These are phyloP conservation scores for Melipona bicolor DNA, from an alignment of 2,888 invertebrate genomes.

Conservation along the genomic window DNA sequence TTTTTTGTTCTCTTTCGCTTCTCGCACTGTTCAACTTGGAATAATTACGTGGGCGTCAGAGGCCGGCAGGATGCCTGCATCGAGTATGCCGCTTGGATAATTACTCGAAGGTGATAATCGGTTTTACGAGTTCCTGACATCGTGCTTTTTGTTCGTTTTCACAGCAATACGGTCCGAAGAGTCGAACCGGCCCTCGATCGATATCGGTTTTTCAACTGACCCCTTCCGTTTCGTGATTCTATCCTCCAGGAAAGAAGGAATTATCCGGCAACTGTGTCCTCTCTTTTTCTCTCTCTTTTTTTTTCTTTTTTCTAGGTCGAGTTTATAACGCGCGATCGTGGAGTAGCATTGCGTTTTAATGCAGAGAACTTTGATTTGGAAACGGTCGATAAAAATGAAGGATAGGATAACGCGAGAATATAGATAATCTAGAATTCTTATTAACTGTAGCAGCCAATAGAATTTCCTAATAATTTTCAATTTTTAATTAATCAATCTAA, in stretches of 20 bases:
- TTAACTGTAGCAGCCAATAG: no score
- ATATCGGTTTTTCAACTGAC: slow-evolving; percentile 30
- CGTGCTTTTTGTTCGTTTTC: slow-evolving; percentile 38
- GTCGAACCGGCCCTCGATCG: slow-evolving; percentile 38
- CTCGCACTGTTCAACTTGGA: slow-evolving; percentile 37
- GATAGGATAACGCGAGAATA: not conserved
- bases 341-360: not conserved
- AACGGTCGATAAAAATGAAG: not conserved
- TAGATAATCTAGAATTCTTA: not conserved
- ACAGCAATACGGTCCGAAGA: slow-evolving; percentile 14
- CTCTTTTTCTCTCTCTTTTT: no score
- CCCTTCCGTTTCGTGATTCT: slow-evolving; percentile 4
- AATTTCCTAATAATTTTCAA: no score
- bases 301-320: not conserved
- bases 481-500: no score
- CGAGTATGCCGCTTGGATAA: slow-evolving; percentile 46
- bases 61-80: slow-evolving; percentile 16
- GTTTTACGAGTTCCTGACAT: slow-evolving; percentile 50
- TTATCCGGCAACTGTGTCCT: not conserved
- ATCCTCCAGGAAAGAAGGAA: not conserved
- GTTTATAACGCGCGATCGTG: not conserved
- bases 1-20: slow-evolving; percentile 12
- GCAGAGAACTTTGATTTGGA: not conserved
- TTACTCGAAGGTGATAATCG: slow-evolving; percentile 59
- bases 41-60: slow-evolving; percentile 39